Base-by-base conservation (phyloP, 2,888 invertebrate species). In the Ypsolopha scabrella region DNA sequence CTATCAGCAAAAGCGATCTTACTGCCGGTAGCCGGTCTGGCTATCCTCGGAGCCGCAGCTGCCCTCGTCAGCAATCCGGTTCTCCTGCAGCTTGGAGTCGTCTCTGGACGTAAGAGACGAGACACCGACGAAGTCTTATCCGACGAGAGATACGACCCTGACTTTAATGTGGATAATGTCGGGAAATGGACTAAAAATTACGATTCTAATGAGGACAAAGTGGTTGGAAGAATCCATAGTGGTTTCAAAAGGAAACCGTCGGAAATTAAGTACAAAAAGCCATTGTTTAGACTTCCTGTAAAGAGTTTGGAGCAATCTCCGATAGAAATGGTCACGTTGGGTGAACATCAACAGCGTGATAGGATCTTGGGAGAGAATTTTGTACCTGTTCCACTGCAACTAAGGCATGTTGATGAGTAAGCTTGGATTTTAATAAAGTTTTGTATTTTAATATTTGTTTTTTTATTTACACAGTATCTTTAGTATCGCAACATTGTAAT, bases 11-110 rank as follows among this genome's bases (percentile, higher is more conserved):
- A 91, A 75, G 87, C 90, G 44, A 73, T 92, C 41, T 72, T 93
- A 48, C 88, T 92, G 68, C 94, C 94, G 0, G 73, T 94, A 57
- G 94, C 94, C 41, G 94, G 94, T 24, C 90, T 94, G 45, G 94
- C 94, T 0, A 85, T 95, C n/a, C 75, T 93, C 48, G 94, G 94
- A 39, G 93, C 94, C 36, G 94, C 94, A 1, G 94, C 94, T 24
- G 91, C 94, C 11, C 80, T 94, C 53, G 92, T 93, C 51, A 89
- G 89, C 59, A 94, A 94, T 75, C 94, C 95, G 6, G 87, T 94
- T 50, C 87, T 95, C 10, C 74, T 95, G 39, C 94, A 94, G 70
- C 87, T 95, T 44, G 94, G 94, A 34, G 91, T 93, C 0, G 85
- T 94, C 7, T 88, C 91, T 11, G 93, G 92, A 11, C 78, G 87